Base-by-base conservation (phyloP, 1,140 invertebrate genomes). In the Phthorimaea operculella region DNA sequence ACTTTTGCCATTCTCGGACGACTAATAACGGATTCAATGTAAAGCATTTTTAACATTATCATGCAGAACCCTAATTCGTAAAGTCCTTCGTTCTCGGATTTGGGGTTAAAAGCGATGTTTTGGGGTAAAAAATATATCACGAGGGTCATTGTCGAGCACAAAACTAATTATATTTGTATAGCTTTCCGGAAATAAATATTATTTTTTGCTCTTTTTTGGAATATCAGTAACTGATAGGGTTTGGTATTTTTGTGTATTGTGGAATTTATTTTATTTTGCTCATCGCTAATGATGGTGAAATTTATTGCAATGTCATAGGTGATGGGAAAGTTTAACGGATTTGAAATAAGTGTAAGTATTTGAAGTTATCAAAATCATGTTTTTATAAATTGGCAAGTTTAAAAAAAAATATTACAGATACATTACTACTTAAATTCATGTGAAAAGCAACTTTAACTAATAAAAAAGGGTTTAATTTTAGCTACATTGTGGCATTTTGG, bases 111-210 rank as follows among this genome's bases (percentile, higher is more conserved):
- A 69, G 15, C 60, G 64, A 58, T 82, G 74, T 82, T 83, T 81
- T 80, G 76, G 70, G 67, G 72, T 72, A 82, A 83, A 78, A 72
- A 70, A 66, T 57, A 50, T 61, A 60, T 53, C 33, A 50, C 21
- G 61, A 69, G 66, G 72, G 73, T 68, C 72, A 72, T 75, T 70
- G 70, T 70, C 63, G 59, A 59, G 58, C 52, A 75, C 75, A 73
- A 72, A 65, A 74, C 78, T 83, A 82, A 83, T 83, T 80, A 78
- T 74, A 63, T 78, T 82, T 79, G 80, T 81, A 79, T 83, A 60
- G 70, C 53, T 70, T 65, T 68, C 61, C 39, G 56, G 54, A 67
- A 47, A 62, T 62, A 57, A 47, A 52, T 64, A 66, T 71, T 58
- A 71, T 74, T 76, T 70, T 63, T 72, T 52, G 45, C 58, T 14